Conservation (phyloP, 2,113 vertebrate genomes). For the Brevimyrus niger region DNA sequence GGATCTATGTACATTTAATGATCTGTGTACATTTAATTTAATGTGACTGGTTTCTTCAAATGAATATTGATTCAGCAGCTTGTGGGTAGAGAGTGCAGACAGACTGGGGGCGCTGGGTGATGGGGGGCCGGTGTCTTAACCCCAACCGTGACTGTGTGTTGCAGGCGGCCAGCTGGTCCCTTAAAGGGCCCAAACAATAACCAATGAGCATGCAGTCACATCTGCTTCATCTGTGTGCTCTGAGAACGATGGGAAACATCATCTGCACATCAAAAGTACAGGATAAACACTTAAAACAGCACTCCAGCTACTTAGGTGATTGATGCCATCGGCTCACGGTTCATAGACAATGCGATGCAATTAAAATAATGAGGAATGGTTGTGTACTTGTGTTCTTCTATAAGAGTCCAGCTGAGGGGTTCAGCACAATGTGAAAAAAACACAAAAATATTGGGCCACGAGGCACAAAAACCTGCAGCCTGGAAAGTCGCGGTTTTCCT, state of each 20-base stretch:
- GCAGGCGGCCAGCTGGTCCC: too few species aligned
- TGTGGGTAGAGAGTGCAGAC: neutral
- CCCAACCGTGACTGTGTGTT: neutral
- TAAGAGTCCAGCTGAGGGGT: neutral
- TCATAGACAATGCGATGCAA: neutral
- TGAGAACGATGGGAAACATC: neutral
- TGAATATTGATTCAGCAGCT: slow-evolving; percentile 3
- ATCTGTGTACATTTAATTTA: neutral
- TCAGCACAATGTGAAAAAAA: neutral
- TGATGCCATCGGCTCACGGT: neutral
- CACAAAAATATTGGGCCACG: neutral
- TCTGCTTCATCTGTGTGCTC: neutral
- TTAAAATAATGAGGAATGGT: neutral
- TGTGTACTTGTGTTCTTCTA: neutral
- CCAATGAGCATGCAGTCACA: neutral
- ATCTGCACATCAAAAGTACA: neutral
- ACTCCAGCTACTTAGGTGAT: neutral
- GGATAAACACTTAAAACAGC: neutral
- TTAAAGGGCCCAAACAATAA: neutral
- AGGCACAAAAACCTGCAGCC: neutral
- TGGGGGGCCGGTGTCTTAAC: neutral
- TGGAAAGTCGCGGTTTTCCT: neutral
- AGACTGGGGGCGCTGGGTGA: neutral
- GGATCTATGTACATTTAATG: neutral
- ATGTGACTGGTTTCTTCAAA: neutral